Evolutionary conservation across 2,888 invertebrate species (phyloP), one percentile per base, ranked within the genome.

Genomic region (Drosophila paranaensis): DNA sequence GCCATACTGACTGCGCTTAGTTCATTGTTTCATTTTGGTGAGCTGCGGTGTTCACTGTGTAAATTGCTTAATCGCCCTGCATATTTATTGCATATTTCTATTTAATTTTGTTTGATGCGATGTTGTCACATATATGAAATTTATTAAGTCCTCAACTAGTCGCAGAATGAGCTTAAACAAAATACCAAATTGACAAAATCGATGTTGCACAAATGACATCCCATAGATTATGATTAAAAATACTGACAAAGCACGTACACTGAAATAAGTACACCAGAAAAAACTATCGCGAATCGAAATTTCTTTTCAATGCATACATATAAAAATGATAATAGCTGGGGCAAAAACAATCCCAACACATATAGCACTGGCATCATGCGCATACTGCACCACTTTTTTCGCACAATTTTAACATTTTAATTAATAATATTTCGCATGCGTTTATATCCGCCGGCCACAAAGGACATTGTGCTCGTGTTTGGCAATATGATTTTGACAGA

Each of bases 401-500:
- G 20, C 10, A 2, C 27, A 45, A 14, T 60, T 51, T 61, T 30
- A 60, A 67, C 42, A 67, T 67, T 70, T 82, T 71, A 81, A 81
- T 83, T 78, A 76, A 78, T 76, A 78, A 65, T 71, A 70, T 53
- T 73, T 69, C 13, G n/a, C 53, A 35, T 71, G 50, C 67, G 20
- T 45, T 9, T 43, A 37, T 57, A 51, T 30, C 45, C 50, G 54
- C 46, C 27, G 62, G 68, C 54, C 56, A 62, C 42, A 56, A 39
- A 54, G 50, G 27, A 25, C 60, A 42, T 37, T 43, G 42, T 25
- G 46, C 60, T 20, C 55, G 68, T 76, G 75, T 87, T 73, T 66
- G 72, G 40, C 60, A 77, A 73, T 81, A 68, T 78, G 83, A 75
- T 54, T 86, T 79, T 81, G 84, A 84, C 88, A 86, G 82, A 80